Evolutionary conservation across 2,888 invertebrate genomes (phyloP), one percentile per base, ranked within the genome.

Genomic region (Thymelicus sylvestris): DNA sequence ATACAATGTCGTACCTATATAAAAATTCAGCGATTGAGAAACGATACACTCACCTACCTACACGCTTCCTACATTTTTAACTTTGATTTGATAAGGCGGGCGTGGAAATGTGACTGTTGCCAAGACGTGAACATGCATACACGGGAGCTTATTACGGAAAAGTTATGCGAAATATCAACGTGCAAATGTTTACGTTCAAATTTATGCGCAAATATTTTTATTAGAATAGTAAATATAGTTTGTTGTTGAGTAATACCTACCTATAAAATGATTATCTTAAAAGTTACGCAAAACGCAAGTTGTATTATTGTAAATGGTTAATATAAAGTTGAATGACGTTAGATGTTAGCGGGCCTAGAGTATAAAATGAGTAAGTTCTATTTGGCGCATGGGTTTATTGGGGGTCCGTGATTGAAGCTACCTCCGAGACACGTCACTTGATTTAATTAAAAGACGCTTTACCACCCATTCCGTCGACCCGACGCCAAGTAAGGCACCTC

Each of bases 381-480:
- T 87, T 85, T 81, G 86, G 83, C 81, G 82, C 85, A 82, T 83
- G 83, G 84, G 86, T 92, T 92, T 92, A 92, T 92, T 92, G 89
- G 88, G 92, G 92, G 90, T 88, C 88, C 89, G 91, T 92, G 92
- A 93, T 93, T 93, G 92, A 92, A 89, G 91, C 89, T 88, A 86
- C 89, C 86, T 87, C 82, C 87, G 89, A 91, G 91, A 91, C 92
- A 86, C 87, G 91, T 93, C 92, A 90, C 93, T 93, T 92, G 92
- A 93, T 93, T 93, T 93, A 93, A 93, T 93, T 93, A 93, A 93
- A 91, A 89, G 86, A 86, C 88, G 92, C 88, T 93, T 92, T 93
- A 91, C 89, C 91, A 89, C 91, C 87, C 89, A 86, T 88, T 87
- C 84, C 88, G 87, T 81, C 86, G 84, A 84, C 86, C 88, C 88